phyloP scores from a whole-genome alignment of 2,888 invertebrate genomes.

The Aspidiotus rigidus region DNA sequence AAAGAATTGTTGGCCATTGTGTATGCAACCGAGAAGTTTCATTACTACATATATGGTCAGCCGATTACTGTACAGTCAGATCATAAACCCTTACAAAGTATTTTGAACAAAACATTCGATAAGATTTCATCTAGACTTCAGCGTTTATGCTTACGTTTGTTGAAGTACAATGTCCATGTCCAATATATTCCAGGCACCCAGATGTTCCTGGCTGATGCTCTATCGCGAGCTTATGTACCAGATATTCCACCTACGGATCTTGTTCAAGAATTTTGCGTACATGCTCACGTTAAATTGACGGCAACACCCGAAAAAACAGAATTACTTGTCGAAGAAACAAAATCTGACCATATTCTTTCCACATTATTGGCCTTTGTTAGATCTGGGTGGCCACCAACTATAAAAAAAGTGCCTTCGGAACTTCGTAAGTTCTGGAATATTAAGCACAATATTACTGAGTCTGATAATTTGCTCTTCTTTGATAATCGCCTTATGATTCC shows the following conservation, averaged over 20 bases:
- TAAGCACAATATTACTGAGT: too few relatives aligned
- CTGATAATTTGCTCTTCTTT: constrained; percentile 3
- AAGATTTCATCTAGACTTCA: constrained; percentile 12
- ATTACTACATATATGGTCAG: constrained; percentile 6
- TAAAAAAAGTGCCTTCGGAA: too few relatives aligned
- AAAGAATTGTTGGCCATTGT: constrained; percentile 10
- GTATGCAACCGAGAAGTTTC: constrained; percentile 17
- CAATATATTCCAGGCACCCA: constrained; percentile 22
- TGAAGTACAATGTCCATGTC: constrained; percentile 17
- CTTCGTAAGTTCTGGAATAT: not conserved
- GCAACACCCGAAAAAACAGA: not conserved
- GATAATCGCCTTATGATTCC: not conserved
- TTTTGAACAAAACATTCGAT: constrained; percentile 12
- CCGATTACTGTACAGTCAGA: not conserved
- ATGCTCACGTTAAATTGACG: not conserved
- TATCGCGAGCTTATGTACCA: constrained; percentile 12
- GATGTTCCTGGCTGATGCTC: constrained; percentile 16
- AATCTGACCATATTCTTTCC: not conserved
- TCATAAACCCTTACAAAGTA: not conserved
- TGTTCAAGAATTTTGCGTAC: not conserved
- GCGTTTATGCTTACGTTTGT: constrained; percentile 16
- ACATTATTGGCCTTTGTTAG: not conserved
- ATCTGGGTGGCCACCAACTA: not conserved
- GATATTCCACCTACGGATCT: not conserved
- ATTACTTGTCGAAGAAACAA: not conserved